Evolutionary conservation across 2,888 invertebrate species (phyloP), one percentile per base, ranked within the genome.

Genomic region (Sepiola atlantica): DNA sequence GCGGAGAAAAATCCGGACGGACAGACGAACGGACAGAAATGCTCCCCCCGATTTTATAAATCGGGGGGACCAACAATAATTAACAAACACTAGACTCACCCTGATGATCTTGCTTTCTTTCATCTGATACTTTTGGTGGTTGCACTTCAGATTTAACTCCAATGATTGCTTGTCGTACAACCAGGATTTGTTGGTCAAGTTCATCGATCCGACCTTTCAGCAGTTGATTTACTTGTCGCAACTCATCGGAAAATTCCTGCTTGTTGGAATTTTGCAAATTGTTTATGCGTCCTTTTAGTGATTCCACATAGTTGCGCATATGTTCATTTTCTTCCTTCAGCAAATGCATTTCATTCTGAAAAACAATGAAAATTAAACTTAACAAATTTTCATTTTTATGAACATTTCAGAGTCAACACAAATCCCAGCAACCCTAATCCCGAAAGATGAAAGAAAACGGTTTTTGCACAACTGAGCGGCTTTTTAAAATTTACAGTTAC

Each of bases 301-400:
- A 77, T n/a, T 77, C 77, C n/a, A 77, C 77, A 77, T 77, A 77
- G n/a, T 77, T 77, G 12, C n/a, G 77, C 77, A 77, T 77, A n/a
- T 77, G 77, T n/a, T 77, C n/a, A n/a, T 77, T 77, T 18, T 77
- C 77, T 77, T 77, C 77, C 32, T 4, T 77, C n/a, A 77, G n/a
- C 77, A 77, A 77, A 77, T 77, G 77, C n/a, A 77, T 77, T 14
- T 77, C 77, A 77, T 77, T 77, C 77, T 61, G 24, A 61, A 61
- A 61, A 8, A 61, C 4, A 61, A 61, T 45, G 4, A 45, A 45
- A 45, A 45, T 45, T 8, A 61, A 24, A 61, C 24, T 61, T 10
- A 24, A 61, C 24, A 61, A 21, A 61, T 24, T 61, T 21, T 2
- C 61, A 61, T 24, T 24, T 61, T 24, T 61, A 61, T 10, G 10